These are phyloP conservation scores for Zaprionus obscuricornis DNA, from an alignment of 2,888 invertebrate species.

Conservation along the genomic window DNA sequence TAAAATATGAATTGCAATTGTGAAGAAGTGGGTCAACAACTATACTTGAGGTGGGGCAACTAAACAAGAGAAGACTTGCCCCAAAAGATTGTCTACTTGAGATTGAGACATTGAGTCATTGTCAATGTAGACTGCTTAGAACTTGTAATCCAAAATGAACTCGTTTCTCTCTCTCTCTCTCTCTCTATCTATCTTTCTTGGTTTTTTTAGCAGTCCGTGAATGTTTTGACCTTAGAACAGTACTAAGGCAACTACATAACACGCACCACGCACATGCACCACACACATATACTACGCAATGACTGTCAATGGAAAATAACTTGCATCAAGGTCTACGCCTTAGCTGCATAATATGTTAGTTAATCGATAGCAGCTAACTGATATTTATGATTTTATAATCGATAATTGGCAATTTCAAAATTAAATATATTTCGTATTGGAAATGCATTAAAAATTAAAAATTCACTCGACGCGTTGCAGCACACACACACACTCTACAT, in stretches of 20 bases:
- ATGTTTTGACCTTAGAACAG: slow-evolving; percentile 43
- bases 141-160: slow-evolving; percentile 23
- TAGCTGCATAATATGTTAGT: not conserved
- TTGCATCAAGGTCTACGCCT: slow-evolving; percentile 32
- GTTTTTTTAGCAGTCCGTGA: slow-evolving; percentile 14
- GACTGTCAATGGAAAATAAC: slow-evolving; percentile 27
- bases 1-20: slow-evolving; percentile 24
- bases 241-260: slow-evolving; percentile 1
- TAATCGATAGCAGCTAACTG: not conserved
- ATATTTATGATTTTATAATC: slow-evolving; percentile 7
- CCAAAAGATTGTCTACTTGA: no score
- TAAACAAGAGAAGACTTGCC: no score
- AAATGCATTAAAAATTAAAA: slow-evolving; percentile 16
- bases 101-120: slow-evolving; percentile 39
- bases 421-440: no score
- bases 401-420: slow-evolving; percentile 14
- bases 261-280: slow-evolving; percentile 4
- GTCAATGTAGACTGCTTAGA: slow-evolving; percentile 32
- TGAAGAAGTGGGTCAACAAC: no score
- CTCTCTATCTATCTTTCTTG: no score
- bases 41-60: no score
- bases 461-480: slow-evolving; percentile 22
- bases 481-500: no score
- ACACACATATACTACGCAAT: slow-evolving; percentile 9
- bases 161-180: no score